Percentiles rank a stretch among this genome's conserved stretches.
Conservation (phyloP, 2,113 vertebrate species). For the Pterocles gutturalis region DNA sequence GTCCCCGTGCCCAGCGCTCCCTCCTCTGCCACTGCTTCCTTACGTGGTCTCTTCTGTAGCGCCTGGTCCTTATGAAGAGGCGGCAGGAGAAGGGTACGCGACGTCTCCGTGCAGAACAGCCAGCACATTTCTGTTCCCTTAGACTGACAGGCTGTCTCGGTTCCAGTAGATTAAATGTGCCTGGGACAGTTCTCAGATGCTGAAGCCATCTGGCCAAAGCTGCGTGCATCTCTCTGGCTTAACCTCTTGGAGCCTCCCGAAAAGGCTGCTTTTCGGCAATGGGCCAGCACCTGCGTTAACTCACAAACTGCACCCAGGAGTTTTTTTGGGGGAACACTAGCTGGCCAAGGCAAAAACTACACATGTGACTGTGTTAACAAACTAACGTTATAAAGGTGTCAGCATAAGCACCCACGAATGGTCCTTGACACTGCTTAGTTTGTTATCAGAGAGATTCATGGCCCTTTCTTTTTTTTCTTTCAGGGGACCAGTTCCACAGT, state of each 20-base stretch:
- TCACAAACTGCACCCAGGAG: background rate
- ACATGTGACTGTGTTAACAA: background rate
- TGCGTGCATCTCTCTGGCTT: background rate
- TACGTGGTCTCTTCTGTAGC: rapidly evolving
- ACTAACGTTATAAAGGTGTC: background rate
- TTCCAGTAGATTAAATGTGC: background rate
- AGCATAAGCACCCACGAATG: rapidly evolving
- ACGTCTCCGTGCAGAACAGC: background rate
- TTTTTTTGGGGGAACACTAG: background rate
- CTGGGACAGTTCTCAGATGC: background rate
- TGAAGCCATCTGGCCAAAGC: background rate
- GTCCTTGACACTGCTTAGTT: background rate
- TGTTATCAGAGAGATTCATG: background rate
- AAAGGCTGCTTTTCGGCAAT: background rate
- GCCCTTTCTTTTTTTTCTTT: background rate
- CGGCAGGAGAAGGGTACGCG: background rate
- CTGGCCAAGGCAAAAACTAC: background rate
- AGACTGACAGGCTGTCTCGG: background rate
- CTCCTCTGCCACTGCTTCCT: background rate
- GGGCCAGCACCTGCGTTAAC: background rate
- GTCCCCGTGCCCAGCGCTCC: background rate
- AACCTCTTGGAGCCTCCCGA: background rate
- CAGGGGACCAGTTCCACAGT: background rate
- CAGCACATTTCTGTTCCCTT: background rate
- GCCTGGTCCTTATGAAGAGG: background rate